A percentile compares a stretch with the other conserved stretches of the same genome.
Conservation (phyloP, 2,888 invertebrate species). For the Frankliniella intonsa region DNA sequence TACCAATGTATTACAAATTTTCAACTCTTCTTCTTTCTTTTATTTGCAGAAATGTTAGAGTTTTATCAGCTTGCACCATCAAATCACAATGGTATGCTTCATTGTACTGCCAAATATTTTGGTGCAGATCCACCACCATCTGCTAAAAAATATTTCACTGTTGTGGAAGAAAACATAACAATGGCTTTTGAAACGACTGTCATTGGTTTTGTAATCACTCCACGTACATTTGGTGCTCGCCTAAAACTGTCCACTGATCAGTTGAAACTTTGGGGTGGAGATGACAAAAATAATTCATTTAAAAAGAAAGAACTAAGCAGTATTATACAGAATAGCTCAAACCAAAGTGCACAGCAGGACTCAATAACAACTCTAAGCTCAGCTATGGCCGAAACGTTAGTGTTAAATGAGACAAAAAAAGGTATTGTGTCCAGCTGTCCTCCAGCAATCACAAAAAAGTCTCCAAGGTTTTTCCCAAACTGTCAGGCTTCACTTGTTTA, state of each 20-base stretch:
- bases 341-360: neutral
- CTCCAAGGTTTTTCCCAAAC: conserved; percentile 22
- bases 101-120: conserved; percentile 44
- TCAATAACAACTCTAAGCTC: neutral
- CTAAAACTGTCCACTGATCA: conserved; percentile 42
- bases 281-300: conserved; percentile 33
- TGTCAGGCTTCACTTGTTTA: conserved; percentile 33
- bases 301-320: neutral
- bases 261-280: conserved; percentile 41
- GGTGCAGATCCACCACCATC: conserved; percentile 39
- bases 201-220: conserved; percentile 43
- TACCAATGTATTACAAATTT: neutral
- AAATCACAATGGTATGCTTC: conserved; percentile 37
- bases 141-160: conserved; percentile 19
- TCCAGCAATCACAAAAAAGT: neutral
- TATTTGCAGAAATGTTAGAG: conserved; percentile 9
- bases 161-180: neutral
- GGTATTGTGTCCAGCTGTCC: neutral
- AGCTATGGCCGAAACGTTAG: neutral
- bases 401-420: neutral
- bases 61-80: neutral
- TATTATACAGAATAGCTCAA: neutral
- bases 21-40: neutral
- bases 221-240: conserved; percentile 43
- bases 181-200: conserved; percentile 39